Base-by-base conservation (phyloP, 2,113 vertebrate genomes). In the Ceratotherium simum region DNA sequence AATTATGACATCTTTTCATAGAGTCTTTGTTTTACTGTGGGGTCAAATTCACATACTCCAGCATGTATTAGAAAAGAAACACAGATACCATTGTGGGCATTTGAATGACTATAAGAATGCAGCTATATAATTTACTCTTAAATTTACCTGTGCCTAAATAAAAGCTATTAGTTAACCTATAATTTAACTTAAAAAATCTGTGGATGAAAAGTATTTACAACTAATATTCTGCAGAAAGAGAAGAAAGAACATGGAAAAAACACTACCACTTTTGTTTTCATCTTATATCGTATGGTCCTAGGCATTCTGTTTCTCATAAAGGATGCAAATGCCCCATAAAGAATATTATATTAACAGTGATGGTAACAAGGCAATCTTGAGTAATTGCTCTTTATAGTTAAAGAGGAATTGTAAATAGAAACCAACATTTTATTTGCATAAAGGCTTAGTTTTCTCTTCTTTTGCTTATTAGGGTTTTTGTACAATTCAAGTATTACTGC, bases 1-100 rank as follows among this genome's bases (percentile, higher is more conserved):
- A 87, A 75, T 72, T 95, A 76, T 60, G 76, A 89, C n/a, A 89
- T 16, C 18, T 96, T 95, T 96, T 90, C 46, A 79, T 51, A 80
- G 62, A 84, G 18, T 69, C 82, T 79, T 73, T 94, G 56, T 91
- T 84, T 89, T 36, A 51, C 18, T 78, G 8, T 69, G 29, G 60
- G n/a, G 31, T 72, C 62, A 84, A 73, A 84, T 92, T 84, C 72
- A 92, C 25, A 76, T 56, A 31, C 21, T 16, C 25, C n/a, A 84
- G 31, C 18, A 58, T 58, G 14, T 96, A 16, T 46, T 72, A 51
- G 86, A 93, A 90, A 82, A 95, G 86, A 93, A 92, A 73, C 36
- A 51, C 39, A 90, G 3, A n/a, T 69, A 78, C 8, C 25, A 25
- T 27, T 72, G 20, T 54, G 70, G 10, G 25, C 20, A 72, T 83